Percentiles rank a stretch among this genome's conserved stretches.
These are phyloP conservation scores for Hyperopisus bebe DNA, from an alignment of 2,113 vertebrate genomes.

Conservation along the genomic window DNA sequence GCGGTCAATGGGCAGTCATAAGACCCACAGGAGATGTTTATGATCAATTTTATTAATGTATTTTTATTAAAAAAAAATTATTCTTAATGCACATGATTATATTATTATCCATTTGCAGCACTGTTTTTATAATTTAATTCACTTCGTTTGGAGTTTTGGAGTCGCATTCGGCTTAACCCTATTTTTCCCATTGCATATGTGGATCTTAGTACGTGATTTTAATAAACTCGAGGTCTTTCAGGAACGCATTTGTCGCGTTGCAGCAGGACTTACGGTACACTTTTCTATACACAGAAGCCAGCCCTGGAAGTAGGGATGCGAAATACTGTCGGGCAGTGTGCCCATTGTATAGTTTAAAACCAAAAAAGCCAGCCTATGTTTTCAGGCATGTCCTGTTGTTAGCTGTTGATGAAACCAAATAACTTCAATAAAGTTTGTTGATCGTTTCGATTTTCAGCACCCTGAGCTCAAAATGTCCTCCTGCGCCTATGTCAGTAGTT, in stretches of 20 bases:
- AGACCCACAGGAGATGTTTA: background rate
- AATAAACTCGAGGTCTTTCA: background rate
- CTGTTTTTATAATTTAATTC: background rate
- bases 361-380: background rate
- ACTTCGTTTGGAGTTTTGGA: background rate
- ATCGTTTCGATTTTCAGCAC: background rate
- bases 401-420: background rate
- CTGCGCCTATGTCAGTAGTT: background rate
- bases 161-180: background rate
- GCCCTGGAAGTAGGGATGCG: background rate
- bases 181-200: background rate
- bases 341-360: background rate
- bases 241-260: background rate
- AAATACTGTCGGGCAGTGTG: background rate
- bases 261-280: background rate
- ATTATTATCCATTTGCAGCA: background rate
- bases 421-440: background rate
- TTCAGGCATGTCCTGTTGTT: background rate
- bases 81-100: background rate
- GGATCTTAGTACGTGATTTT: background rate
- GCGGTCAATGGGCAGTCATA: background rate
- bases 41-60: background rate
- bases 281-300: background rate
- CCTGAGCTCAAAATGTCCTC: background rate
- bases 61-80: too few relatives aligned